phyloP scores from a whole-genome alignment of 2,888 invertebrate genomes.

The Melikaiella ostensackeni region DNA sequence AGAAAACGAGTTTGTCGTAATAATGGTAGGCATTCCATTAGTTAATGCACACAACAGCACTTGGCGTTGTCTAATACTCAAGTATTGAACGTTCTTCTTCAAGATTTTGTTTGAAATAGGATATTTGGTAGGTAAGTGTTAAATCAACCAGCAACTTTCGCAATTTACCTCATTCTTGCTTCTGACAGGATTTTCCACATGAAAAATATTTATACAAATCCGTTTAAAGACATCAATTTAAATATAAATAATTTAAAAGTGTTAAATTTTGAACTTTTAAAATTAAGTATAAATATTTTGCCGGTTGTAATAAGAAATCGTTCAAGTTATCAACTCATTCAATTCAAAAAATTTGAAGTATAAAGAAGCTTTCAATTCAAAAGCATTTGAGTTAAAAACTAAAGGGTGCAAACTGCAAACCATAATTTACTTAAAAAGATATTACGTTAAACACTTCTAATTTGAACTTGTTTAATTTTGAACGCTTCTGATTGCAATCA shows the following conservation, averaged over 20 bases:
- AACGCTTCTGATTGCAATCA: too few species aligned
- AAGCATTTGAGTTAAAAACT: too few species aligned
- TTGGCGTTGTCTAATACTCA: conserved; percentile 43
- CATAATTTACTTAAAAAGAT: too few species aligned
- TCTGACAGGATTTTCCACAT: not conserved
- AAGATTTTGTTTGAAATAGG: conserved; percentile 31
- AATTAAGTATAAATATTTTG: too few species aligned
- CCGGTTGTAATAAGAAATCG: too few species aligned
- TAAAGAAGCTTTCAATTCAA: too few species aligned
- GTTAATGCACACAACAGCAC: conserved; percentile 43
- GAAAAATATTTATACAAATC: conserved; percentile 18
- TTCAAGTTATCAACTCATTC: too few species aligned
- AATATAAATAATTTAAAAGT: not conserved
- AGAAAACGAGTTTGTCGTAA: conserved; percentile 42
- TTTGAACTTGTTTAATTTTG: too few species aligned
- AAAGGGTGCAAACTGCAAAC: too few species aligned
- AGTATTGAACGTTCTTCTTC: conserved; percentile 27
- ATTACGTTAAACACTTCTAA: too few species aligned
- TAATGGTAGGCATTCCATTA: conserved; percentile 42
- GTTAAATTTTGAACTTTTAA: too few species aligned
- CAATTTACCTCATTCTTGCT: conserved; percentile 32
- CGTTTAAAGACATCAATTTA: not conserved
- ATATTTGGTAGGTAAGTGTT: conserved; percentile 29
- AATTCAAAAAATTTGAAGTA: too few species aligned
- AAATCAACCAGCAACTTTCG: conserved; percentile 27